These are phyloP conservation scores for Clarias fuscus DNA, from an alignment of 2,797 vertebrate genomes.

Conservation along the genomic window DNA sequence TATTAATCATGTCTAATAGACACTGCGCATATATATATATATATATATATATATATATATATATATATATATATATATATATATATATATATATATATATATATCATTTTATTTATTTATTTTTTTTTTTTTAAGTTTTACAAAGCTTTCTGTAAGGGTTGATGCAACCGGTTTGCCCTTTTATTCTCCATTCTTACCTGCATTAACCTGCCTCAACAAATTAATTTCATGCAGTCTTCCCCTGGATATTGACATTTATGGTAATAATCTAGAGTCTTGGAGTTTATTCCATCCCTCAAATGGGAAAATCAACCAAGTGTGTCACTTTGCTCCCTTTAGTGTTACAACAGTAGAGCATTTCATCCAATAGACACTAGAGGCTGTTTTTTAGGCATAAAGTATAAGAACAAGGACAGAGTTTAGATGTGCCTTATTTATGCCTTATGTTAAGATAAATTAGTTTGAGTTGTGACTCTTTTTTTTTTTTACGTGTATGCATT, in stretches of 20 bases:
- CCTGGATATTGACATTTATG: conserved; percentile 68
- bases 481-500: background rate
- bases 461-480: background rate
- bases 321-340: conserved; percentile 53
- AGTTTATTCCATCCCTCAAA: conserved; percentile 57
- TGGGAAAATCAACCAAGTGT: conserved; percentile 61
- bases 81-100: no score
- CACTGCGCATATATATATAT: background rate
- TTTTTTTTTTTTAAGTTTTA: background rate
- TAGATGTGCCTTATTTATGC: background rate
- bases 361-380: conserved; percentile 16
- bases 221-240: conserved; percentile 73
- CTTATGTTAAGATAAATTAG: background rate
- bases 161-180: conserved; percentile 31
- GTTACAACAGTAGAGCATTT: conserved; percentile 46
- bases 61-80: no score
- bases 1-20: background rate
- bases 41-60: no score
- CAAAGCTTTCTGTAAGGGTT: background rate
- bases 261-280: conserved; percentile 47
- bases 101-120: background rate
- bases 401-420: background rate
- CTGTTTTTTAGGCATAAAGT: background rate
- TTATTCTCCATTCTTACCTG: conserved; percentile 51
- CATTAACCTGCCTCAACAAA: conserved; percentile 57